phyloP scores from a whole-genome alignment of 2,888 invertebrate species.

The Drosophila recens region DNA sequence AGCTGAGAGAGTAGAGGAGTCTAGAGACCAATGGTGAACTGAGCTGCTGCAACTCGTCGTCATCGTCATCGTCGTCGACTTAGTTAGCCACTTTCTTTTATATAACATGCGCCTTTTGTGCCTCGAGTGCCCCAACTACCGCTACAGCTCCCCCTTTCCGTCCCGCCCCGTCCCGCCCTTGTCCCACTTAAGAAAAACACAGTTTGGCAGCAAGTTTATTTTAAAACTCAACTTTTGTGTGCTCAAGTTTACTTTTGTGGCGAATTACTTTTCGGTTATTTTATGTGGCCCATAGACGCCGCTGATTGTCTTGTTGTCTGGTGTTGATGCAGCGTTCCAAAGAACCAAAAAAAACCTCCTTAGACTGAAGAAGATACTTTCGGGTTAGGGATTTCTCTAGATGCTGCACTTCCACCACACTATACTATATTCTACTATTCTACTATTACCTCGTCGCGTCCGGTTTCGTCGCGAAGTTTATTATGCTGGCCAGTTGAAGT shows the following conservation, averaged over 20 bases:
- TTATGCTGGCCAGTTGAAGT: constrained; percentile 61
- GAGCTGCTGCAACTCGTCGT: constrained; percentile 36
- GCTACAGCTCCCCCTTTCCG: neutral
- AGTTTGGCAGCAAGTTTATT: constrained; percentile 75
- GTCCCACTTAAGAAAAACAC: constrained; percentile 63
- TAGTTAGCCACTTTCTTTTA: constrained; percentile 80
- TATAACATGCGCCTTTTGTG: constrained; percentile 77
- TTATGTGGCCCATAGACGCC: constrained; percentile 67
- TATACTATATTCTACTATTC: neutral
- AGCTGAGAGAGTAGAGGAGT: constrained; percentile 6
- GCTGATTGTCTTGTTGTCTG: constrained; percentile 77
- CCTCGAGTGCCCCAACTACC: constrained; percentile 54
- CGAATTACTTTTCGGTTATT: constrained; percentile 80
- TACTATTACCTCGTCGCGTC: constrained; percentile 28
- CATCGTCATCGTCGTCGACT: constrained; percentile 68
- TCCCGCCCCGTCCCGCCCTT: neutral
- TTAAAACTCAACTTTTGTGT: constrained; percentile 79
- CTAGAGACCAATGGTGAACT: constrained; percentile 1
- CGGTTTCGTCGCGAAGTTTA: constrained; percentile 64
- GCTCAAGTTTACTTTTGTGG: constrained; percentile 78
- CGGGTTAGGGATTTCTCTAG: constrained; percentile 19
- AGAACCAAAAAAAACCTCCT: constrained; percentile 19
- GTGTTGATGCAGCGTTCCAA: constrained; percentile 64
- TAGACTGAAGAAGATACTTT: constrained; percentile 22
- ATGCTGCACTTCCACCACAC: constrained; percentile 9